A percentile compares a stretch with the other conserved stretches of the same genome.
These are phyloP conservation scores for Palythoa heliodiscus DNA, from an alignment of 92 coral and sea anemone genomes.

Conservation along the genomic window DNA sequence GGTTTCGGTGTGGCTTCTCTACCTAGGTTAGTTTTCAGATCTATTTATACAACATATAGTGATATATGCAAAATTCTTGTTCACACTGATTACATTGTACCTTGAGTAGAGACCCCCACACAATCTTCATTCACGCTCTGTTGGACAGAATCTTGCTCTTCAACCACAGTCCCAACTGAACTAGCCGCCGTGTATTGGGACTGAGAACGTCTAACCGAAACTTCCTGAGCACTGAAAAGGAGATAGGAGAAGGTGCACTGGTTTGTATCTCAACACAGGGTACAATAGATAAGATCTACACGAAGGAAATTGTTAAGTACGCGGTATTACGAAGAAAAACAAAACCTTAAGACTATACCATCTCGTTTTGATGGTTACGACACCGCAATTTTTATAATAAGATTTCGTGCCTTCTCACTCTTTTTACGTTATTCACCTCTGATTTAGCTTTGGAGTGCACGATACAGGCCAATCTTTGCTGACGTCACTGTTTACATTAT, in stretches of 20 bases:
- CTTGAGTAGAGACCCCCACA: slow-evolving; percentile 48
- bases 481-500: too few relatives aligned
- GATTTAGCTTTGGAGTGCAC: too few relatives aligned
- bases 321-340: too few relatives aligned
- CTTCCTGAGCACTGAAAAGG: slow-evolving; percentile 62
- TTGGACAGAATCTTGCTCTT: slow-evolving; percentile 29
- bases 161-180: slow-evolving; percentile 22
- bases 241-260: not conserved
- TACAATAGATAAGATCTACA: too few relatives aligned
- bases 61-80: not conserved
- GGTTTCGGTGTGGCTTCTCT: not conserved
- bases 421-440: too few relatives aligned
- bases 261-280: not conserved
- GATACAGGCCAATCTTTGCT: too few relatives aligned
- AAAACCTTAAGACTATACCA: too few relatives aligned
- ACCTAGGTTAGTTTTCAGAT: not conserved
- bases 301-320: too few relatives aligned
- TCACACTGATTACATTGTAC: slow-evolving; percentile 11
- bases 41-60: not conserved
- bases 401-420: too few relatives aligned
- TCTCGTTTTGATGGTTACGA: too few relatives aligned
- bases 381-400: too few relatives aligned
- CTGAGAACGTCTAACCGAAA: slow-evolving; percentile 57
- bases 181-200: slow-evolving; percentile 63
- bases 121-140: slow-evolving; percentile 55